Evolutionary conservation across 2,113 vertebrate genomes (phyloP).

Genomic region (Clarias batrachus): DNA sequence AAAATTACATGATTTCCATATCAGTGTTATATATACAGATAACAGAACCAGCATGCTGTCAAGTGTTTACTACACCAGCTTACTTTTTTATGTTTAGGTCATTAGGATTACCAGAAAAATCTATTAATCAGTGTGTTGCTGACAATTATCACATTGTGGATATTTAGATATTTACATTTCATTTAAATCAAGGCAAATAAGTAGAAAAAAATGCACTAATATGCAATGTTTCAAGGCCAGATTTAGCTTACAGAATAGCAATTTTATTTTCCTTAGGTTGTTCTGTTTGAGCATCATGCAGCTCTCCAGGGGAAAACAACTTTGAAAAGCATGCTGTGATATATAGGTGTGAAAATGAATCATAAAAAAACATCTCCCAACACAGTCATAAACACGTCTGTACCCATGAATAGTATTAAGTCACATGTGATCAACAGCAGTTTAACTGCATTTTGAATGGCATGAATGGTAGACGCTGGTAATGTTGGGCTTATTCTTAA

Average conservation of each 20-base stretch:
- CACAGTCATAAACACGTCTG: neutral
- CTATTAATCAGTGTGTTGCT: slow-evolving; percentile 13
- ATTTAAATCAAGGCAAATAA: neutral
- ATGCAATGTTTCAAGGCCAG: neutral
- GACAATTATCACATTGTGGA: slow-evolving; percentile 7
- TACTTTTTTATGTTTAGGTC: slow-evolving; percentile 26
- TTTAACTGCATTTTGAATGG: neutral
- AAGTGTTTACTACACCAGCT: neutral
- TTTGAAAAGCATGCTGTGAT: neutral
- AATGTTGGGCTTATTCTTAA: neutral
- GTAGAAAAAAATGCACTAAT: neutral
- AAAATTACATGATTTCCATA: slow-evolving; percentile 45
- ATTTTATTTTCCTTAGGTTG: neutral
- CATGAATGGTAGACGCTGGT: neutral
- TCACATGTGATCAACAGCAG: neutral
- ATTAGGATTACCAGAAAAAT: slow-evolving; percentile 19
- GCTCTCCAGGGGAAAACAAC: neutral
- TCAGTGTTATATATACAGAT: slow-evolving; percentile 32
- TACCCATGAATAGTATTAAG: neutral
- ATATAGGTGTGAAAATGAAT: neutral
- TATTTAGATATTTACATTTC: neutral
- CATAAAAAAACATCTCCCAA: neutral
- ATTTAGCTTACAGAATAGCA: neutral
- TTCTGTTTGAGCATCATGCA: neutral
- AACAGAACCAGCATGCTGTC: slow-evolving; percentile 17